Conservation (phyloP, 2,888 invertebrate species). For the Odontocolon sp. region DNA sequence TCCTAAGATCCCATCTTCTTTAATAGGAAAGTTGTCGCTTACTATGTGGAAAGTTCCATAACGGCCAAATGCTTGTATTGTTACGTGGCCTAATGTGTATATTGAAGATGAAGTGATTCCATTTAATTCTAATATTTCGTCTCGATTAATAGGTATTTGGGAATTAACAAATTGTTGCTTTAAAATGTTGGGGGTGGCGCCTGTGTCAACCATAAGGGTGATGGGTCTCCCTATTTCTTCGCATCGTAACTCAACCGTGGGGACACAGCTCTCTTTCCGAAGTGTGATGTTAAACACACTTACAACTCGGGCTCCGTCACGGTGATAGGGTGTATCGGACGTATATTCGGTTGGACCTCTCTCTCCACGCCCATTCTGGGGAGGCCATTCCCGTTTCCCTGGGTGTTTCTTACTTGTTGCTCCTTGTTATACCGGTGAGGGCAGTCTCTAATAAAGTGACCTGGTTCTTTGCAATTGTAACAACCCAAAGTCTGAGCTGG, state of each 20-base stretch:
- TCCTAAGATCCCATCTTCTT: neutral
- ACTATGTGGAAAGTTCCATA: neutral
- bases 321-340: neutral
- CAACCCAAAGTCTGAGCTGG: no score
- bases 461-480: no score
- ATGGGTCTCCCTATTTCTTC: neutral
- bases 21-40: no score
- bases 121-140: no score
- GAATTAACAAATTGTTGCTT: neutral
- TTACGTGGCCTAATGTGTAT: neutral
- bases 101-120: no score
- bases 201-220: neutral
- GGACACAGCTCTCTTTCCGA: neutral
- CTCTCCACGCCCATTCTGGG: no score
- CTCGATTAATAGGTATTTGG: neutral
- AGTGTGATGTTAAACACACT: neutral
- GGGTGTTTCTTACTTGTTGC: neutral
- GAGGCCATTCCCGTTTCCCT: no score
- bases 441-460: no score
- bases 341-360: no score
- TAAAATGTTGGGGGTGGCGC: no score
- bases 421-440: neutral
- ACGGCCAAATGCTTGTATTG: neutral
- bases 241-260: neutral
- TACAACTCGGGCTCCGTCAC: neutral